Conservation (phyloP, 2,797 vertebrate genomes). For the Paratrypauchen microcephalus region DNA sequence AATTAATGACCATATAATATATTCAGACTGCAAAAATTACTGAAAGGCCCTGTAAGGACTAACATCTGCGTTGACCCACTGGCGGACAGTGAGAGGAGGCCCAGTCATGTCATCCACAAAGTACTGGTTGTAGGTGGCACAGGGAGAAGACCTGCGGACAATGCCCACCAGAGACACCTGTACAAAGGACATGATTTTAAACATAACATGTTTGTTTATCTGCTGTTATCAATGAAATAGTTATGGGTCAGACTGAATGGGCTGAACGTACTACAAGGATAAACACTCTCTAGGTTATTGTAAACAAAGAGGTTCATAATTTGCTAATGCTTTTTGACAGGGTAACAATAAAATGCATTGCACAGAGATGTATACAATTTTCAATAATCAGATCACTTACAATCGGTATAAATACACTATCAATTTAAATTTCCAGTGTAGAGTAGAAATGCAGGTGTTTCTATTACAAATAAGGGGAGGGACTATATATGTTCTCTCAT, state of each 20-base stretch:
- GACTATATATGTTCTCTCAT: too few species aligned
- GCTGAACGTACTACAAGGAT: not conserved
- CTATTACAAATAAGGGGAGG: too few species aligned
- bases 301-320: not conserved
- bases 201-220: not conserved
- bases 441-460: too few species aligned
- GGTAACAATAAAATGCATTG: not conserved
- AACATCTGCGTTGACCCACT: slow-evolving; percentile 56
- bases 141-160: slow-evolving; percentile 36
- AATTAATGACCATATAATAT: not conserved
- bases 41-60: not conserved
- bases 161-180: slow-evolving; percentile 68
- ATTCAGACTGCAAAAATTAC: not conserved
- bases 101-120: slow-evolving; percentile 72
- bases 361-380: too few species aligned
- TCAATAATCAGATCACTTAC: too few species aligned
- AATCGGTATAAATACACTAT: too few species aligned
- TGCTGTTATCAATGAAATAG: not conserved
- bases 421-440: too few species aligned
- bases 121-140: slow-evolving; percentile 40
- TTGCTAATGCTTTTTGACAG: not conserved
- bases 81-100: slow-evolving; percentile 53
- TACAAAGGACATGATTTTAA: not conserved
- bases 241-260: not conserved
- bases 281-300: not conserved